Evolutionary conservation across 2,888 invertebrate species (phyloP).

Genomic region (Eurois occulta): DNA sequence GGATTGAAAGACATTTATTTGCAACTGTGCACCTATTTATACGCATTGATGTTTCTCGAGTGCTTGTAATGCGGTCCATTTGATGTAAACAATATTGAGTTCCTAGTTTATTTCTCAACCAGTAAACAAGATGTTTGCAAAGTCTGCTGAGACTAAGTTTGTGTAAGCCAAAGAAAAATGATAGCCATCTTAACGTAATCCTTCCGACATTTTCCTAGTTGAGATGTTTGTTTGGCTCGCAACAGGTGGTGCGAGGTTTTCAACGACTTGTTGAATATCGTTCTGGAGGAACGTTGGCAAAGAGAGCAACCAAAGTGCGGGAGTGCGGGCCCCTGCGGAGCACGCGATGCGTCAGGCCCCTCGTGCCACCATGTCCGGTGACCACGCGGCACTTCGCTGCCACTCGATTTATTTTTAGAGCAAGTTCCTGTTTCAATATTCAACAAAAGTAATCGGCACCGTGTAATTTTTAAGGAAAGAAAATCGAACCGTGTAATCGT

Average conservation of each 20-base stretch:
- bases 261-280: slow-evolving; percentile 55
- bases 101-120: slow-evolving; percentile 35
- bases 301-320: slow-evolving; percentile 46
- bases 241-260: slow-evolving; percentile 56
- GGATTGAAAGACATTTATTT: neutral
- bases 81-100: slow-evolving; percentile 49
- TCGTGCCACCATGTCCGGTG: slow-evolving; percentile 66
- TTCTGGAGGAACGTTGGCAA: slow-evolving; percentile 27
- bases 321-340: slow-evolving; percentile 61
- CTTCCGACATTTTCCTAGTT: slow-evolving; percentile 36
- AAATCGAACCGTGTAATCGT: slow-evolving; percentile 75
- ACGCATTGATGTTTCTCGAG: slow-evolving; percentile 8
- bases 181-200: slow-evolving; percentile 32
- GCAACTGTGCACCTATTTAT: slow-evolving; percentile 6
- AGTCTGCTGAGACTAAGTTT: slow-evolving; percentile 12
- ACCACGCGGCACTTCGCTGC: slow-evolving; percentile 66
- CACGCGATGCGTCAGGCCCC: slow-evolving; percentile 61
- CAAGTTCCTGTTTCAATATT: slow-evolving; percentile 67
- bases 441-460: slow-evolving; percentile 56
- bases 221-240: slow-evolving; percentile 37
- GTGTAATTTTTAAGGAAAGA: slow-evolving; percentile 62
- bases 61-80: slow-evolving; percentile 39
- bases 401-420: slow-evolving; percentile 74
- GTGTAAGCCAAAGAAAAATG: slow-evolving; percentile 33
- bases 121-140: slow-evolving; percentile 15